A percentile compares a stretch with the other conserved stretches of the same genome.
Evolutionary conservation across 2,888 invertebrate genomes (phyloP).

Genomic region (Aphodius sticticus): DNA sequence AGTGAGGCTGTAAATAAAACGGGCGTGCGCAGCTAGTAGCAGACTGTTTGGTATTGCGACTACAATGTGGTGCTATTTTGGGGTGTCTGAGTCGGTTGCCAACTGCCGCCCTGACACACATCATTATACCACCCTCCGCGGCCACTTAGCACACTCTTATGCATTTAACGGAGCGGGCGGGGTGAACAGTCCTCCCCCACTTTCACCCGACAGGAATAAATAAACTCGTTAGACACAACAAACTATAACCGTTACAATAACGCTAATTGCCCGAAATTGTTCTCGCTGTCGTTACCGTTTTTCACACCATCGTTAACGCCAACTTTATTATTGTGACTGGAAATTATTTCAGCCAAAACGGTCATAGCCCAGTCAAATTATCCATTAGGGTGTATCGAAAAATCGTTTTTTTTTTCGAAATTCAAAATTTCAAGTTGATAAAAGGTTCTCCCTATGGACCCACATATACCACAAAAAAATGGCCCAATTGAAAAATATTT

Average conservation of each 20-base stretch:
- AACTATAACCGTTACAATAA: slow-evolving; percentile 16
- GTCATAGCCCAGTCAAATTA: too few species aligned
- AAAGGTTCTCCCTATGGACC: too few species aligned
- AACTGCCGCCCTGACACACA: slow-evolving; percentile 53
- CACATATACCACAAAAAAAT: too few species aligned
- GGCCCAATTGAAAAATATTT: too few species aligned
- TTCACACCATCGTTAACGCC: not conserved
- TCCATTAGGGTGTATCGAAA: too few species aligned
- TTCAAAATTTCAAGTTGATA: too few species aligned
- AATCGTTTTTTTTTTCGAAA: too few species aligned
- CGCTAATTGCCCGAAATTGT: not conserved
- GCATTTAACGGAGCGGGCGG: not conserved
- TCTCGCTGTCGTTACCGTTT: not conserved
- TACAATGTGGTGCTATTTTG: slow-evolving; percentile 55
- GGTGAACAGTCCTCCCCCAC: slow-evolving; percentile 16
- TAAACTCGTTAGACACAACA: slow-evolving; percentile 40
- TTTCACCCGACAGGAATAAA: slow-evolving; percentile 46
- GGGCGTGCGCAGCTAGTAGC: slow-evolving; percentile 46
- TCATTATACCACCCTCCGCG: slow-evolving; percentile 48
- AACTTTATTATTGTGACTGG: too few species aligned
- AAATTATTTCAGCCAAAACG: too few species aligned
- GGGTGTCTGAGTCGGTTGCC: slow-evolving; percentile 58
- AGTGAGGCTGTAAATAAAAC: slow-evolving; percentile 45
- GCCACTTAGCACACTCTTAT: slow-evolving; percentile 49
- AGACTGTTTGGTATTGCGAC: slow-evolving; percentile 48